Base-by-base conservation (phyloP, 2,113 vertebrate genomes). In the Pelecanus crispus region DNA sequence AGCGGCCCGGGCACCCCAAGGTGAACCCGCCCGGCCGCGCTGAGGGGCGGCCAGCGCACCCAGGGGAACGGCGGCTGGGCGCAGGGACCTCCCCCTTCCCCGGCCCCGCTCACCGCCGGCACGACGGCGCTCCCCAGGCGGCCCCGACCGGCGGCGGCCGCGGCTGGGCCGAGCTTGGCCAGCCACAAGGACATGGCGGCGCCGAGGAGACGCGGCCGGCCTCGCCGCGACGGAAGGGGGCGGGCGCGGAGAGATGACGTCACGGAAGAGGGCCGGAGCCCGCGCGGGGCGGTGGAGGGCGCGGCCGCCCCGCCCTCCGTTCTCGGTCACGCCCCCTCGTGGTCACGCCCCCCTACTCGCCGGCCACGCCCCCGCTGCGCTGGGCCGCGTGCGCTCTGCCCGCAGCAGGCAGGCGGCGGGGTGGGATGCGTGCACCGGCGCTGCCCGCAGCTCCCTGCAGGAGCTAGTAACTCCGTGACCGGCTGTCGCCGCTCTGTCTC, bases 151-250 rank as follows among this genome's bases (percentile, higher is more conserved):
- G 34, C 81, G 3, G 74, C 75, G 18, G 55, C 75, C 17, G 32
- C 71, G 8, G 42, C 36, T 29, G n/a, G 75, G 11, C 40, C 53
- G 6, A 91, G 21, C 16, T 21, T 90, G 38, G 65, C 56, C 32
- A 96, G 32, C 49, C 94, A 83, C 89, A 85, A 83, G 77, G 96
- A 92, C 97, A 98, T 98, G 3, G 84, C 95, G 49, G 12, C n/a
- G 9, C 74, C 22, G 9, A 31, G 9, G 5, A 22, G 20, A 50
- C 20, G 3, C 32, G 1, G 2, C 38, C 32, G 1, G 22, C 12
- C 32, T 13, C 24, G 17, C 56, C 81, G 90, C 80, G 86, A 81
- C 88, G 81, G 66, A 52, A 81, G 36, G 24, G 26, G 12, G 2
- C 44, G 5, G 55, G 87, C 50, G 59, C 65, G 1, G 5, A 0